Conservation (phyloP, 1,140 invertebrate species). For the Drosophila pseudoobscura region DNA sequence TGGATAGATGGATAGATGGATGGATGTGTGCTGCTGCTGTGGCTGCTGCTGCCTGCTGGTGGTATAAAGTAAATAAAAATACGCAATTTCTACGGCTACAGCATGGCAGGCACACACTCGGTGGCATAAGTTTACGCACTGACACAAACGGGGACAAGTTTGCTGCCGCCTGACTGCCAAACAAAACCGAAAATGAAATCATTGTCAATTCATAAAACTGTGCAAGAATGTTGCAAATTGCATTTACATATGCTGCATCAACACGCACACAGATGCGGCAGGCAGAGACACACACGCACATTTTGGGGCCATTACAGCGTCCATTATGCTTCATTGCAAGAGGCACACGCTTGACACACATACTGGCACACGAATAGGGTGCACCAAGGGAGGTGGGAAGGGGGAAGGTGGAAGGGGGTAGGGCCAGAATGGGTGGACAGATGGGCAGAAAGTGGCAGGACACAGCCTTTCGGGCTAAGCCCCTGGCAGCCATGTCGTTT, state of each 20-base stretch:
- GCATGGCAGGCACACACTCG: constrained; percentile 22
- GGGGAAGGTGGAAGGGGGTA: background rate
- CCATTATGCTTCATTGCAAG: constrained; percentile 75
- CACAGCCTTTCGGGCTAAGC: constrained; percentile 49
- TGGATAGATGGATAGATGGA: background rate
- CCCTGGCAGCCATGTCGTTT: constrained; percentile 70
- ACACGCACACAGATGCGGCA: constrained; percentile 18
- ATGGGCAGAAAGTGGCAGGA: constrained; percentile 29
- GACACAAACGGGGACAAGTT: constrained; percentile 14
- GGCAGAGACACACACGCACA: constrained; percentile 15
- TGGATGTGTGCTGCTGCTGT: background rate
- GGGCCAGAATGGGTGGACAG: too few species aligned
- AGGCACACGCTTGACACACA: constrained; percentile 65
- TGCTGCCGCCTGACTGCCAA: constrained; percentile 56
- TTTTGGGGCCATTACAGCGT: constrained; percentile 54
- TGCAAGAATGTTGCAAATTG: constrained; percentile 76
- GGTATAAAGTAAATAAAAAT: constrained; percentile 63
- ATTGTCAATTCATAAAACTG: constrained; percentile 81
- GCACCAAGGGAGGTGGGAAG: background rate
- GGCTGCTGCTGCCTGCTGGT: background rate
- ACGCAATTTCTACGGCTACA: constrained; percentile 19
- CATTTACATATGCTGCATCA: constrained; percentile 74
- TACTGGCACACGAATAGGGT: constrained; percentile 13
- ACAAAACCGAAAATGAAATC: constrained; percentile 78
- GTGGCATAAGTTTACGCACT: constrained; percentile 59